Conservation (phyloP, 2,888 invertebrate species). For the Cerceris rybyensis region DNA sequence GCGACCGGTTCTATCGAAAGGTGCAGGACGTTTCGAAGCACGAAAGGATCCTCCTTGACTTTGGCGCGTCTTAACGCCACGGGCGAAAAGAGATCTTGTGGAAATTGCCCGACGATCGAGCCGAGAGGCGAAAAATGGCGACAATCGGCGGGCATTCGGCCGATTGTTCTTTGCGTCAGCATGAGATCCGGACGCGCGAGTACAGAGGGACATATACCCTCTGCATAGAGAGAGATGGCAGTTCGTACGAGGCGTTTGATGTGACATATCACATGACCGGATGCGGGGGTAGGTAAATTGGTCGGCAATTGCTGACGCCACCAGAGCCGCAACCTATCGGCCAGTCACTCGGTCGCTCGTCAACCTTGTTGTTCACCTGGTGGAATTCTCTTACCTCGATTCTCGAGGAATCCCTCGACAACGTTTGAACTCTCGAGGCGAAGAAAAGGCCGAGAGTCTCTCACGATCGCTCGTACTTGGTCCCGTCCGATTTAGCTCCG, state of each 20-base stretch:
- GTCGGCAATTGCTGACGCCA: conserved; percentile 81
- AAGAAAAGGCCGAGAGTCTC: too few relatives aligned
- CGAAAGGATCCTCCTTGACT: not conserved
- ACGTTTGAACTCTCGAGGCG: too few relatives aligned
- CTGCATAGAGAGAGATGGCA: conserved; percentile 47
- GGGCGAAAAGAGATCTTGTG: not conserved
- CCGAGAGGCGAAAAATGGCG: not conserved
- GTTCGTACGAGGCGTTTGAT: conserved; percentile 73
- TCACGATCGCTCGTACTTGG: too few relatives aligned
- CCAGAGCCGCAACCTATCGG: conserved; percentile 79
- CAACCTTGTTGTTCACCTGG: conserved; percentile 66
- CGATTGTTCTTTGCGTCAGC: conserved; percentile 49
- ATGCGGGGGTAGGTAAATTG: conserved; percentile 82
- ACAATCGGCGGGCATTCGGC: conserved; percentile 21
- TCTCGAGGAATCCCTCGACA: not conserved
- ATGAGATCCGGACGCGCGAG: conserved; percentile 46
- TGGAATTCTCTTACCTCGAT: conserved; percentile 6
- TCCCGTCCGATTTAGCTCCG: too few relatives aligned
- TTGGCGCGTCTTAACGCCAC: not conserved
- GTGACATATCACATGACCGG: conserved; percentile 81
- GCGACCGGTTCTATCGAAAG: too few relatives aligned
- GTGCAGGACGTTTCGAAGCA: not conserved
- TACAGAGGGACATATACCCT: conserved; percentile 58
- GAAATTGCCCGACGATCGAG: not conserved
- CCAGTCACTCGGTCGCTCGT: conserved; percentile 75